Evolutionary conservation across 2,888 invertebrate genomes (phyloP).

Genomic region (Stegana nigrithorax): DNA sequence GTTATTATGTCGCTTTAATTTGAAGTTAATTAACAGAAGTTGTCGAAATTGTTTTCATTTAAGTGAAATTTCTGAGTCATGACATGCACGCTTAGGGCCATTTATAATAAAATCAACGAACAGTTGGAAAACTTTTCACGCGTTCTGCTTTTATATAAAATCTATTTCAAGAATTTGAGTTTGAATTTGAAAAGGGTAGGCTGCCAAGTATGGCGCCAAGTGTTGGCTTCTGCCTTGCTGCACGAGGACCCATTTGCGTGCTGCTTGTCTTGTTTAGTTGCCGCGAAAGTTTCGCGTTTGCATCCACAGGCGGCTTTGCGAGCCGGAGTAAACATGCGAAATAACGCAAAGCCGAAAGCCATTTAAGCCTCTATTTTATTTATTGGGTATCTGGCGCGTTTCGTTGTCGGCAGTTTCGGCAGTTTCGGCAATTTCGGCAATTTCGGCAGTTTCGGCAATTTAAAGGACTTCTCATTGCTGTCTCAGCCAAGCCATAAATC

Average conservation of each 20-base stretch:
- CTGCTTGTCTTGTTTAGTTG: neutral
- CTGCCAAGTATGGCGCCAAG: neutral
- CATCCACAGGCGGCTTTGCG: neutral
- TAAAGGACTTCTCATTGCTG: neutral
- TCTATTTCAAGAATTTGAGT: neutral
- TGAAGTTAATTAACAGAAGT: no score
- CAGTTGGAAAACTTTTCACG: neutral
- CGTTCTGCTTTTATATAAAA: neutral
- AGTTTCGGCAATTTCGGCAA: no score
- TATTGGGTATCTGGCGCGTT: constrained; percentile 10
- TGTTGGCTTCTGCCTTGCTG: neutral
- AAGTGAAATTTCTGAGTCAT: no score
- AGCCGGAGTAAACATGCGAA: constrained; percentile 6
- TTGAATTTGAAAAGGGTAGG: neutral
- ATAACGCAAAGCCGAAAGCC: neutral
- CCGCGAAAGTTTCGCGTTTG: neutral
- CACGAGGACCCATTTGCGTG: neutral
- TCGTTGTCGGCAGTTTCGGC: no score
- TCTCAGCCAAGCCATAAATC: no score
- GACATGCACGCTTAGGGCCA: no score
- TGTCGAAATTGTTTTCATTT: no score
- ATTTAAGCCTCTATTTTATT: constrained; percentile 5
- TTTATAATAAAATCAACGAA: constrained; percentile 1
- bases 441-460: no score
- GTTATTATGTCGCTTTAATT: no score